These are phyloP conservation scores for Poeciliopsis turneri DNA, from an alignment of 2,797 vertebrate genomes.

Conservation along the genomic window DNA sequence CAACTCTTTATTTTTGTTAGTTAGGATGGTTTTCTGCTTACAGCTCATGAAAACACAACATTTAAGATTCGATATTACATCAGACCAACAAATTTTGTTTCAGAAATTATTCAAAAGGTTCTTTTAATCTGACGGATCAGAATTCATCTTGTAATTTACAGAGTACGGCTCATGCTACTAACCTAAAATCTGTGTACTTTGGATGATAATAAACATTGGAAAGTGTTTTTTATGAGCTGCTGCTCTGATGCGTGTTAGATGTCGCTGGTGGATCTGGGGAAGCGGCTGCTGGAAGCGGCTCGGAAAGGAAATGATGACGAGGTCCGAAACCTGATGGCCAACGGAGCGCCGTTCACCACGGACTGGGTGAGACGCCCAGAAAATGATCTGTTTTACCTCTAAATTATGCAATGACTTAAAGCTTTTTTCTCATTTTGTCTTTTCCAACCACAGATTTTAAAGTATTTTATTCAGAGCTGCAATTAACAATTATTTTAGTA, in stretches of 20 bases:
- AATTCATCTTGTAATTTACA: background rate
- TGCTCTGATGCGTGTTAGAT: constrained; percentile 73
- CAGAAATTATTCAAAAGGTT: background rate
- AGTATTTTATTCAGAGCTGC: background rate
- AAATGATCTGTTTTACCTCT: background rate
- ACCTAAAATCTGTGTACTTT: background rate
- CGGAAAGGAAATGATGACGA: constrained; percentile 92
- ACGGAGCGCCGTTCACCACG: constrained; percentile 92
- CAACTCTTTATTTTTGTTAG: background rate
- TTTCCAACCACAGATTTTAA: background rate
- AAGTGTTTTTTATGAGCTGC: background rate
- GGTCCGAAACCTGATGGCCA: constrained; percentile 90
- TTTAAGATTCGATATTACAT: background rate
- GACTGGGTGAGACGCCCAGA: constrained; percentile 85
- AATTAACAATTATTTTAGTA: background rate
- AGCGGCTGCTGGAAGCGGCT: constrained; percentile 91
- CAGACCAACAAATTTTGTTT: background rate
- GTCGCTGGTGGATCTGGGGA: constrained; percentile 93
- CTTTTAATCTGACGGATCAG: background rate
- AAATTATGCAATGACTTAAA: background rate
- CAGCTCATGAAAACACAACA: background rate
- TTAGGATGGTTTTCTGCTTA: background rate
- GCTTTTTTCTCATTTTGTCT: background rate
- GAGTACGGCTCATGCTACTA: background rate
- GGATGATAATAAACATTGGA: background rate